Base-by-base conservation (phyloP, 1,140 invertebrate species). In the Araneus ventricosus region DNA sequence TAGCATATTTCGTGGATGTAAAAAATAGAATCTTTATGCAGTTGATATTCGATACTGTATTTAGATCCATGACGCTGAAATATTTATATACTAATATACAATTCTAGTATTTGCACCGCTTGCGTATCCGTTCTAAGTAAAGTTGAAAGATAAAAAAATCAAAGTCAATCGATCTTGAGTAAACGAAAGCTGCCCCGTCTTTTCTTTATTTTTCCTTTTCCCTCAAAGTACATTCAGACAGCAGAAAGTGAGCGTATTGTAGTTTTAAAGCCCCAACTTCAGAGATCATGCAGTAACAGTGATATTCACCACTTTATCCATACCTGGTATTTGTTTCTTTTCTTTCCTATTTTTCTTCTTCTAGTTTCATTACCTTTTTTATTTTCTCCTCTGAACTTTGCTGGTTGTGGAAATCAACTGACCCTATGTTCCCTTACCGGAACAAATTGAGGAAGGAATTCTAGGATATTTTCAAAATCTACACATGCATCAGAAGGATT, bases 221-320 rank as follows among this genome's bases (percentile, higher is more conserved):
- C 6, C 7, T 34, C 34, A 67, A 67, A 67, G 37, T 30, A 37
- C 70, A 75, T 75, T 75, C 30, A 3, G 70, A n/a, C n/a, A n/a
- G 34, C 30, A 20, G 20, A 75, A 75, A 75, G 70, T 75, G 37
- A 5, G 70, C 4, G 70, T 34, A 75, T 0, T 52, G 80, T 52
- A 39, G 45, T 82, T 82, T 82, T n/a, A n/a, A n/a, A n/a, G n/a
- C n/a, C 80, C 41, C 80, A 41, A 41, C 80, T 82, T 41, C n/a
- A n/a, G 80, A 45, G 80, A 39, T 82, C 80, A 82, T 82, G 80
- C 80, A 82, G 80, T 52, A 82, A 82, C 80, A 22, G 24, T 39
- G 41, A 82, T 82, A 82, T n/a, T 39, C 45, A 20, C 30, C n/a
- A n/a, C 27, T 10, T 10, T 4, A 0, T 79, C 27, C 24, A n/a